A percentile compares a stretch with the other conserved stretches of the same genome.
phyloP scores from a whole-genome alignment of 1,140 invertebrate species.

The Pseudomyrmex cubaensis region DNA sequence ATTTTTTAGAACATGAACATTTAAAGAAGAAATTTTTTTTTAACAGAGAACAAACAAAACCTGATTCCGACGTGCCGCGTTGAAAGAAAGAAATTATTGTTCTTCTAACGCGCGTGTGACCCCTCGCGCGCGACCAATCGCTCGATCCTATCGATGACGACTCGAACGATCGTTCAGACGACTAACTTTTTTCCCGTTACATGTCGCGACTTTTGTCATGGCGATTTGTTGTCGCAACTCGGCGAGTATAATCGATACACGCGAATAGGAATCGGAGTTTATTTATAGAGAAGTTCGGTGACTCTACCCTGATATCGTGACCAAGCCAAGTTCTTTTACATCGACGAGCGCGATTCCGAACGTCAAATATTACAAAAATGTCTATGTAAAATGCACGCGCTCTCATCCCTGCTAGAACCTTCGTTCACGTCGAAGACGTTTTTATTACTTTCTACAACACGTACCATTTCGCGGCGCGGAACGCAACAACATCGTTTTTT shows the following conservation, averaged over 20 bases:
- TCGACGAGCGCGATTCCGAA: slow-evolving; percentile 8
- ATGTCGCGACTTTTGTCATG: slow-evolving; percentile 23
- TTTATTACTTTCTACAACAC: neutral
- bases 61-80: neutral
- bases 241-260: slow-evolving; percentile 60
- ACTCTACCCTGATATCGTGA: slow-evolving; percentile 50
- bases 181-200: neutral
- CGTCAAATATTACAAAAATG: slow-evolving; percentile 31
- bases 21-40: too few relatives aligned
- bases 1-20: neutral
- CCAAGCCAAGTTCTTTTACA: neutral
- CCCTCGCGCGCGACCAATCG: neutral
- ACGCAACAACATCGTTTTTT: too few relatives aligned
- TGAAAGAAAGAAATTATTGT: slow-evolving; percentile 3
- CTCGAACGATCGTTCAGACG: slow-evolving; percentile 17
- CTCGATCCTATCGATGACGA: slow-evolving; percentile 30
- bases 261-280: slow-evolving; percentile 56
- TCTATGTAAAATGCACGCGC: neutral
- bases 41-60: too few relatives aligned
- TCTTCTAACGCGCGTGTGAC: slow-evolving; percentile 2
- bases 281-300: slow-evolving; percentile 71
- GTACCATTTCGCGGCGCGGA: too few relatives aligned
- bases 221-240: slow-evolving; percentile 40
- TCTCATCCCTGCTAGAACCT: neutral
- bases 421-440: neutral